Evolutionary conservation across 2,113 vertebrate genomes (phyloP), one percentile per base, ranked within the genome.

Genomic region (Holacanthus passer): DNA sequence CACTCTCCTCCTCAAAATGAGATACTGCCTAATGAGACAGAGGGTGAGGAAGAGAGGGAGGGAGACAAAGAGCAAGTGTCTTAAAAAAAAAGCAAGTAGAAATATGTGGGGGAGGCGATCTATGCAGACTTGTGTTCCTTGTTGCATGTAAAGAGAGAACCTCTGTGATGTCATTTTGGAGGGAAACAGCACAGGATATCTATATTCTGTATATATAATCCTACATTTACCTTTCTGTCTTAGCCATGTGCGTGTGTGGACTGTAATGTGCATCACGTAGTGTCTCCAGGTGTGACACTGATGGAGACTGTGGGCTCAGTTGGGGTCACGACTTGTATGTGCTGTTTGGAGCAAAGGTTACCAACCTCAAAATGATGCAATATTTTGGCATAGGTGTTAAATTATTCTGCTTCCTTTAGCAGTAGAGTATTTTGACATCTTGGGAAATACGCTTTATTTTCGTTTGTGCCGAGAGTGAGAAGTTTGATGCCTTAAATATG

Each of bases 31-130:
- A 93, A 94, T 92, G 92, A 94, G 91, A 89, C 84, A 88, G 83
- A 91, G 85, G 82, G 86, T 87, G 87, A 92, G 83, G 88, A 89
- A 64, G 69, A 79, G 84, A 88, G 74, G 79, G 86, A 73, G 90
- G 79, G 87, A 90, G 88, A 92, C 88, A 91, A 93, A 92, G 93
- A 93, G 85, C 88, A 92, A 92, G 90, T 90, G 87, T 90, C 90
- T 92, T 89, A 59, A 86, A 91, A 91, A 41, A 85, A 86, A 67
- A 72, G 64, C 82, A 90, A 83, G 69, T 64, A 87, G 72, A 86
- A 78, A 87, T 73, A 82, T 89, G 87, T 91, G 91, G 87, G 85
- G 90, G 91, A 90, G 89, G 89, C 64, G 65, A 88, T 93, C 90
- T 88, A 79, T 87, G 82, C 85, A 88, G 87, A 84, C 82, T 79